These are phyloP conservation scores for Scomber colias DNA, from an alignment of 2,113 vertebrate genomes.

Conservation along the genomic window DNA sequence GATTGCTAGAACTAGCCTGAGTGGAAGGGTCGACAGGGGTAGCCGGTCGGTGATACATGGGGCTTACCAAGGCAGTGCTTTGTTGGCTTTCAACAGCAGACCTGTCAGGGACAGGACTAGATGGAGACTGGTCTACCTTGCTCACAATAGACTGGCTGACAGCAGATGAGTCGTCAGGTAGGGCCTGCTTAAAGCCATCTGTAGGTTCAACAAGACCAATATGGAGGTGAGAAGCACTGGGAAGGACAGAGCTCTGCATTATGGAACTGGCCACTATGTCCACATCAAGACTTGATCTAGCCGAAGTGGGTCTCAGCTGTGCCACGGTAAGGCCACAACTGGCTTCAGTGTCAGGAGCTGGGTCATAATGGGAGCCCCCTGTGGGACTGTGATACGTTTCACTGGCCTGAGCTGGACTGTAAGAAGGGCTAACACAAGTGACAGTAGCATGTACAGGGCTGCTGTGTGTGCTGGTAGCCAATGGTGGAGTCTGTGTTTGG, in stretches of 20 bases:
- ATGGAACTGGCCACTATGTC: background rate
- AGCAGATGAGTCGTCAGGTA: background rate
- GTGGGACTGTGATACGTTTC: background rate
- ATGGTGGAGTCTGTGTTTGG: constrained; percentile 38
- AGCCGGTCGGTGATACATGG: constrained; percentile 23
- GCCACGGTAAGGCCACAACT: background rate
- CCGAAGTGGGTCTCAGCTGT: constrained; percentile 13
- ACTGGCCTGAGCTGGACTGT: constrained; percentile 45
- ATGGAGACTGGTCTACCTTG: constrained; percentile 10
- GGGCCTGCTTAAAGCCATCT: constrained; percentile 10
- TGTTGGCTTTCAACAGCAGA: constrained; percentile 25
- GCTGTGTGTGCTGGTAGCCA: background rate
- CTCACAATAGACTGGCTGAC: constrained; percentile 2
- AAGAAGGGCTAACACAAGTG: constrained; percentile 29
- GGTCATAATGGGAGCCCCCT: background rate
- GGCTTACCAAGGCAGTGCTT: constrained; percentile 18
- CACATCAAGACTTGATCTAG: background rate
- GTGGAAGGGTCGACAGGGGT: constrained; percentile 13
- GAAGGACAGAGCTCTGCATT: background rate
- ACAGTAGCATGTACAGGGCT: constrained; percentile 46
- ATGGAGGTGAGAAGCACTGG: background rate
- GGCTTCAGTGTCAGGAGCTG: constrained; percentile 23
- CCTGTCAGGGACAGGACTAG: constrained; percentile 1
- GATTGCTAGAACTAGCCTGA: constrained; percentile 8
- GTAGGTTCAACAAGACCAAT: background rate